These are phyloP conservation scores for Montipora capricornis DNA, from an alignment of 64 coral and sea anemone genomes.

Conservation along the genomic window DNA sequence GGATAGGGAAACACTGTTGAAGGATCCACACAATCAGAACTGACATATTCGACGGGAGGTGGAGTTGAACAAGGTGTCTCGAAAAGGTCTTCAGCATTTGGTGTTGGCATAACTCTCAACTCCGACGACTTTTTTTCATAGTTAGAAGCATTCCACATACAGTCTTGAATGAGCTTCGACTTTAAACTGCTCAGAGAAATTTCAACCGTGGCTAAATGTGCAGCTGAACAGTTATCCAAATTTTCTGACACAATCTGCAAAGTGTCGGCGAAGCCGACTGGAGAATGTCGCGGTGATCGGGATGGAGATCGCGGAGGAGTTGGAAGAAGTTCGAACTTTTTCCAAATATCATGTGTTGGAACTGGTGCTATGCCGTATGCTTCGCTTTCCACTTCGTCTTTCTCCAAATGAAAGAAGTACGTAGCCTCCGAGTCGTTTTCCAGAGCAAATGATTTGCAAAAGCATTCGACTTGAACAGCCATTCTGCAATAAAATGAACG, in stretches of 20 bases:
- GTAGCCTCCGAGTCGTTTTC: conserved; percentile 80
- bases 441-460: conserved; percentile 82
- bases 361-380: conserved; percentile 64
- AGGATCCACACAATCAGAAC: conserved; percentile 95
- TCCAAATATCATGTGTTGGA: conserved; percentile 94
- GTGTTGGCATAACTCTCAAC: conserved; percentile 45
- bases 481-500: conserved; percentile 70
- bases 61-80: conserved; percentile 98
- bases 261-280: conserved; percentile 76
- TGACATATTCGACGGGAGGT: conserved; percentile 93
- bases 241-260: conserved; percentile 92
- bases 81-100: conserved; percentile 74
- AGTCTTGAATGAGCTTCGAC: conserved; percentile 99
- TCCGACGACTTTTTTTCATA: conserved; percentile 61
- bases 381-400: conserved; percentile 43
- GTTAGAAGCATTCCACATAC: conserved; percentile 94
- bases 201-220: conserved; percentile 56
- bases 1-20: conserved; percentile 97
- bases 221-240: conserved; percentile 69
- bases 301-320: conserved; percentile 91
- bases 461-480: conserved; percentile 84
- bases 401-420: conserved; percentile 86
- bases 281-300: conserved; percentile 61
- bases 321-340: conserved; percentile 92
- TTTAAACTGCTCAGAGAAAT: conserved; percentile 65